phyloP scores from a whole-genome alignment of 2,113 vertebrate species.

The Hoplias malabaricus region DNA sequence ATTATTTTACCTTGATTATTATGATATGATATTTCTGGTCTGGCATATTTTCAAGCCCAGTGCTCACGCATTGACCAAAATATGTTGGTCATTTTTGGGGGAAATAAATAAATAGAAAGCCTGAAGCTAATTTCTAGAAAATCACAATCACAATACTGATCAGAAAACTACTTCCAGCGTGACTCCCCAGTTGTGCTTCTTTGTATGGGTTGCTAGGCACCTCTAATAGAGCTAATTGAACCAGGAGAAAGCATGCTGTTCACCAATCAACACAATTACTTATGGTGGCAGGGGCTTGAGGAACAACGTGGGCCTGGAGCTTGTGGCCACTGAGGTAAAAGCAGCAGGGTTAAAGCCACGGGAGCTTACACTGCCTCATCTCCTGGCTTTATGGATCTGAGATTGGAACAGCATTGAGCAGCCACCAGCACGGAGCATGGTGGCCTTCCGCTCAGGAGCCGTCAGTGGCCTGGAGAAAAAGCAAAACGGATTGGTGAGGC shows the following conservation, averaged over 20 bases:
- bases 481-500: constrained; percentile 7
- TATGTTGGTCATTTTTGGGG: too few relatives aligned
- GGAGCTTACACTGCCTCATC: constrained; percentile 40
- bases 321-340: background rate
- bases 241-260: constrained; percentile 52
- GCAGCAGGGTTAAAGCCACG: constrained; percentile 34
- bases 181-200: constrained; percentile 35
- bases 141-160: too few relatives aligned
- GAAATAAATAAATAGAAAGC: too few relatives aligned
- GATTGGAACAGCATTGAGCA: constrained; percentile 49
- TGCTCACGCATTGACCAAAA: constrained; percentile 42
- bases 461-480: background rate
- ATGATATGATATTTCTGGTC: too few relatives aligned
- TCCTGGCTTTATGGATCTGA: constrained; percentile 54
- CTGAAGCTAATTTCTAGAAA: too few relatives aligned
- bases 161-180: constrained; percentile 15
- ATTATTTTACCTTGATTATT: too few relatives aligned
- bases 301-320: constrained; percentile 32
- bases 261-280: constrained; percentile 59
- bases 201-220: constrained; percentile 61
- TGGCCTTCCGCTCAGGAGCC: constrained; percentile 34
- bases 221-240: constrained; percentile 59
- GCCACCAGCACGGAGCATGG: constrained; percentile 22
- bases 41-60: too few relatives aligned
- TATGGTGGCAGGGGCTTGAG: constrained; percentile 34